Conservation (phyloP, 2,888 invertebrate genomes). For the Phrixothrix hirtus region DNA sequence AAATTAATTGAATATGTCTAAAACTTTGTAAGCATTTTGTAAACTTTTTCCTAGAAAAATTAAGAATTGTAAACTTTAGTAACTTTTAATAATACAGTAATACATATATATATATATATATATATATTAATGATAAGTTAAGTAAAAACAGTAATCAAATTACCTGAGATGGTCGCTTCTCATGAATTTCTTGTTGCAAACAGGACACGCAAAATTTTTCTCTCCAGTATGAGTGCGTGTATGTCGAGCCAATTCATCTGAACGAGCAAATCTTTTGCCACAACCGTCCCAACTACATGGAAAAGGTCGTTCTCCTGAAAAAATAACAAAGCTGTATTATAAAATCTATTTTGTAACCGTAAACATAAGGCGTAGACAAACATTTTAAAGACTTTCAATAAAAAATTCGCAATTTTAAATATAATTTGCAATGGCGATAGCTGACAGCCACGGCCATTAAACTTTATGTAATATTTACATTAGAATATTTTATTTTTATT, state of each 20-base stretch:
- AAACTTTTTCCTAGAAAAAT: no score
- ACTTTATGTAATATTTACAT: no score
- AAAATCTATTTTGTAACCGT: background rate
- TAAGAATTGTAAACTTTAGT: no score
- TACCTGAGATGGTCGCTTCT: slow-evolving; percentile 67
- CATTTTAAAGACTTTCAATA: no score
- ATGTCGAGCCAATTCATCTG: slow-evolving; percentile 67
- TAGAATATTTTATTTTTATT: no score
- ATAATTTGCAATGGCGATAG: no score
- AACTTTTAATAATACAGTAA: no score
- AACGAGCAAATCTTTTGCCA: slow-evolving; percentile 66
- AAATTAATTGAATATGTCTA: slow-evolving; percentile 14
- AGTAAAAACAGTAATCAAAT: slow-evolving; percentile 27
- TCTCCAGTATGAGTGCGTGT: slow-evolving; percentile 68
- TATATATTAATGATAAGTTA: slow-evolving; percentile 15
- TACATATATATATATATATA: no score
- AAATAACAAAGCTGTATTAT: slow-evolving; percentile 19
- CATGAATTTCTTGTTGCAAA: slow-evolving; percentile 68
- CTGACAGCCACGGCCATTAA: no score
- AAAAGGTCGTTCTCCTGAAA: slow-evolving; percentile 66
- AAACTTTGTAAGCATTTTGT: no score
- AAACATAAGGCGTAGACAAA: no score
- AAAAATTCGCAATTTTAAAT: background rate
- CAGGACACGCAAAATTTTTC: slow-evolving; percentile 66
- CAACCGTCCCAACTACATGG: slow-evolving; percentile 67